Evolutionary conservation across 92 coral and sea anemone genomes (phyloP).

Genomic region (Porites divaricata): DNA sequence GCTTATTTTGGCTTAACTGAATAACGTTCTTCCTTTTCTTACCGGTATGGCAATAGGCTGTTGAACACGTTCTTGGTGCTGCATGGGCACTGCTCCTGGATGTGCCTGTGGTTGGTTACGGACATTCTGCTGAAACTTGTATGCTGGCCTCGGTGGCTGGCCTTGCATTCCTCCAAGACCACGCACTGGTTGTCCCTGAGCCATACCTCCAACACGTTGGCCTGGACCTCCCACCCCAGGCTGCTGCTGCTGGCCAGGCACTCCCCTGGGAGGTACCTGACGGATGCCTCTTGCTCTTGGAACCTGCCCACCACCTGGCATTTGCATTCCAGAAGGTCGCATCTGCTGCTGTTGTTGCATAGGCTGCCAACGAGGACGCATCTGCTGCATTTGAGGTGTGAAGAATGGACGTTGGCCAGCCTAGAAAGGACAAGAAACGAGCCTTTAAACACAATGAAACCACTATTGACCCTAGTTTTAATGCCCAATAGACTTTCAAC

Average conservation of each 20-base stretch:
- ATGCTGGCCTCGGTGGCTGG: slow-evolving; percentile 56
- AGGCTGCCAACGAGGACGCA: slow-evolving; percentile 81
- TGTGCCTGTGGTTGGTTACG: slow-evolving; percentile 84
- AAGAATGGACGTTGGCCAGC: slow-evolving; percentile 93
- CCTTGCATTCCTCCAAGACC: slow-evolving; percentile 56
- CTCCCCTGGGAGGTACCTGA: slow-evolving; percentile 78
- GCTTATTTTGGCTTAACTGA: background rate
- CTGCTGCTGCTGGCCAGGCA: slow-evolving; percentile 48
- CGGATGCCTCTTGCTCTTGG: slow-evolving; percentile 87
- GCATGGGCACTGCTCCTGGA: slow-evolving; percentile 67
- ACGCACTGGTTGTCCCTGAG: slow-evolving; percentile 57
- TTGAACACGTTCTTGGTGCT: slow-evolving; percentile 54
- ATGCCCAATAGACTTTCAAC: background rate
- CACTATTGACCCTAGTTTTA: background rate
- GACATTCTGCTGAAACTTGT: slow-evolving; percentile 78
- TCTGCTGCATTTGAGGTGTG: slow-evolving; percentile 79
- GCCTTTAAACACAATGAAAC: background rate
- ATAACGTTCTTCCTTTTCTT: slow-evolving; percentile 9
- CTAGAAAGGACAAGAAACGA: background rate
- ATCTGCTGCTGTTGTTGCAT: slow-evolving; percentile 84
- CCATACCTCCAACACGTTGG: slow-evolving; percentile 51
- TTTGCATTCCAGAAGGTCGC: slow-evolving; percentile 73
- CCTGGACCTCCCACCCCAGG: slow-evolving; percentile 27
- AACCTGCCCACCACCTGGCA: slow-evolving; percentile 73
- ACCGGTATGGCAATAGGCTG: slow-evolving; percentile 74